phyloP scores from a whole-genome alignment of 2,888 invertebrate genomes.

The Ditula angustiorana region DNA sequence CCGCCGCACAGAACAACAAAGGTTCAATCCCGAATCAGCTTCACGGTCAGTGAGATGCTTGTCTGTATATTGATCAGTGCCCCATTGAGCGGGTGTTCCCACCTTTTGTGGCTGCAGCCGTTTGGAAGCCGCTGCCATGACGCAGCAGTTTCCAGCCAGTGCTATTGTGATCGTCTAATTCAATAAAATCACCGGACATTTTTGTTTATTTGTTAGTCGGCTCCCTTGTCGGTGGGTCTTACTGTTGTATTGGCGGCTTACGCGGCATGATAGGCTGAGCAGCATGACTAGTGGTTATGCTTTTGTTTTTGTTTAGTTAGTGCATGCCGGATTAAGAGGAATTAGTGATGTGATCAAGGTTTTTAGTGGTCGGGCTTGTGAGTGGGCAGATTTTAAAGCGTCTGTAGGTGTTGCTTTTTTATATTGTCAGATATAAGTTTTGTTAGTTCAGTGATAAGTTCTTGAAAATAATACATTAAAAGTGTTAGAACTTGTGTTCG shows the following conservation, averaged over 20 bases:
- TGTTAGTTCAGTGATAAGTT: background rate
- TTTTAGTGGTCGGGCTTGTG: constrained; percentile 33
- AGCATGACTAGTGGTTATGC: constrained; percentile 64
- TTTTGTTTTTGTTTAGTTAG: constrained; percentile 43
- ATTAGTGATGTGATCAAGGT: constrained; percentile 42
- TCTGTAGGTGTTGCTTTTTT: background rate
- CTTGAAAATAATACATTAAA: no score
- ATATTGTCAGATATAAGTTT: background rate
- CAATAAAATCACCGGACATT: constrained; percentile 84
- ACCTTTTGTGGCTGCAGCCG: constrained; percentile 74
- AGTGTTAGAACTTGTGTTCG: no score
- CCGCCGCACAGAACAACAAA: constrained; percentile 22
- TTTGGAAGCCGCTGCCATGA: constrained; percentile 72
- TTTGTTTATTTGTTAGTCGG: constrained; percentile 78
- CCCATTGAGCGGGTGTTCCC: constrained; percentile 81
- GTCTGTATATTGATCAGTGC: constrained; percentile 81
- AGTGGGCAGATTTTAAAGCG: background rate
- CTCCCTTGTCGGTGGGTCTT: constrained; percentile 73
- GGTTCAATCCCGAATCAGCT: constrained; percentile 33
- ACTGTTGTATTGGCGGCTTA: constrained; percentile 73
- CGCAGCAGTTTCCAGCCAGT: constrained; percentile 63
- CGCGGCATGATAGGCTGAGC: constrained; percentile 64
- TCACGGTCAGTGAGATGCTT: constrained; percentile 54
- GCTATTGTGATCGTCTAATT: constrained; percentile 83
- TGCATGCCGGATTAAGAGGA: constrained; percentile 29